Base-by-base conservation (phyloP, 2,888 invertebrate genomes). In the Aphidoletes aphidimyza region DNA sequence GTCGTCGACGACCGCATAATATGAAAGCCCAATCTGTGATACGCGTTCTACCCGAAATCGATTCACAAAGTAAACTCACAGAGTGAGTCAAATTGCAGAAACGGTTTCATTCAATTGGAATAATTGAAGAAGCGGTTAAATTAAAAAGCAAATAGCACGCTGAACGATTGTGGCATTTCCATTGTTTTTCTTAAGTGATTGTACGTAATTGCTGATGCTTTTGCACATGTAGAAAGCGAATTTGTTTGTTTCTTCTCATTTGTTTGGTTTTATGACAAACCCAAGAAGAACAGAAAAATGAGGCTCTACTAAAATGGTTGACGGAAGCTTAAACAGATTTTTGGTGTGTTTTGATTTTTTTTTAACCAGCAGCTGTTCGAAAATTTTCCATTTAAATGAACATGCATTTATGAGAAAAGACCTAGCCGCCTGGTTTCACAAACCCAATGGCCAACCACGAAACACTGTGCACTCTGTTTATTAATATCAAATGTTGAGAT, bases 261-360 rank as follows among this genome's bases (percentile, higher is more conserved):
- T n/a, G n/a, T n/a, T n/a, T n/a, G n/a, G n/a, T n/a, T n/a, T n/a
- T n/a, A n/a, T n/a, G n/a, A n/a, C n/a, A n/a, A n/a, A n/a, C n/a
- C n/a, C n/a, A n/a, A n/a, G 42, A 42, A 42, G 14, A 9, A 9
- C 14, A 42, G 14, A 9, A 14, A 42, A 42, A 42, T 9, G 42
- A 42, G 14, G 42, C 42, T 42, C 14, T 14, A 42, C 14, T 42
- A 9, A n/a, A 14, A 54, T 54, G 22, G 30, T 3, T 5, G n/a
- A 69, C 14, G 30, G 14, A 30, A 11, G 3, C 17, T 69, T 14
- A 69, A 30, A 69, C 69, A 1, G 14, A 30, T 30, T 30, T 69
- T 69, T 34, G 69, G 69, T 14, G 26, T 69, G 69, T 69, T 69
- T 69, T 30, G 69, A 69, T 69, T 69, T 69, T 30, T 2, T n/a